These are phyloP conservation scores for Nomada goodeniana DNA, from an alignment of 2,888 invertebrate species.

Conservation along the genomic window DNA sequence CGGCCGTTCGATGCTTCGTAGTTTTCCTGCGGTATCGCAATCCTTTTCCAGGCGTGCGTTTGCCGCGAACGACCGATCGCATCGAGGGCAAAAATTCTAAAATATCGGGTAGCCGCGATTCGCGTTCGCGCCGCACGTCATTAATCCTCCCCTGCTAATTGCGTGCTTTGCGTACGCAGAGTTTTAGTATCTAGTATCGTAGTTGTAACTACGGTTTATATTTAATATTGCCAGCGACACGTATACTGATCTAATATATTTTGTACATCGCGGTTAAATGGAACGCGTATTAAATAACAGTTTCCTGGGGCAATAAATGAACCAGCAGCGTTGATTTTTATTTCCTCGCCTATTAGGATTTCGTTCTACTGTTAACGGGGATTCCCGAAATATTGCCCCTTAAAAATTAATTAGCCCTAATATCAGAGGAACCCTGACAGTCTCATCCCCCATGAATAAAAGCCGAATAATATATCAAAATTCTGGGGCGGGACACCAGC, in stretches of 20 bases:
- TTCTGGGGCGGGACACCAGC: too few relatives aligned
- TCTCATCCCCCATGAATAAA: too few relatives aligned
- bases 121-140: not conserved
- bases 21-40: constrained; percentile 16
- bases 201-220: not conserved
- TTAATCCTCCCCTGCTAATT: not conserved
- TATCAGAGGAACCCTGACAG: not conserved
- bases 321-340: too few relatives aligned
- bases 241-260: too few relatives aligned
- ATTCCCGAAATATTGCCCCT: too few relatives aligned
- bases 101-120: constrained; percentile 11
- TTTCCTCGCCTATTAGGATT: too few relatives aligned
- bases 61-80: not conserved
- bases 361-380: too few relatives aligned
- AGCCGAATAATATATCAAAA: not conserved
- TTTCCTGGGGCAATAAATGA: not conserved
- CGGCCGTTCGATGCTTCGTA: constrained; percentile 7
- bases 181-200: not conserved
- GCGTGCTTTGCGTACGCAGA: constrained; percentile 3
- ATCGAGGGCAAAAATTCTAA: constrained; percentile 5
- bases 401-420: too few relatives aligned
- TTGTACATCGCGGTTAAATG: too few relatives aligned
- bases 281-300: too few relatives aligned
- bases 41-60: not conserved
- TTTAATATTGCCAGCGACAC: too few relatives aligned